Conservation (phyloP, 2,113 vertebrate genomes). For the Pleuronectes platessa region DNA sequence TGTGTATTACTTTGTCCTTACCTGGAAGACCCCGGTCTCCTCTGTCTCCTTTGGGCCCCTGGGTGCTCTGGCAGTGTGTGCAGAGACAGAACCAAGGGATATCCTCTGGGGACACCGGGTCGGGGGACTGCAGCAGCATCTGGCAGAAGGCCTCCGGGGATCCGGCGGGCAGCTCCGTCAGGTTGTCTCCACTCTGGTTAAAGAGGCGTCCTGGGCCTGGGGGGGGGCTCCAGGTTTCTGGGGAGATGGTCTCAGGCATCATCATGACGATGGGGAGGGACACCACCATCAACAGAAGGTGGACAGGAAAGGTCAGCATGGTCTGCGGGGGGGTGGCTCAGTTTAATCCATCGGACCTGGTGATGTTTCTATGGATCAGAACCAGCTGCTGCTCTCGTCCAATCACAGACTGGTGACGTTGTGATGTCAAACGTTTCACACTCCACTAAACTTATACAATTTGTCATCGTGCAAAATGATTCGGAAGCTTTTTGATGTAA, state of each 20-base stretch:
- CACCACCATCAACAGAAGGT: slow-evolving; percentile 26
- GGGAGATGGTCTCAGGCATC: slow-evolving; percentile 9
- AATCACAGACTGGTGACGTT: no score
- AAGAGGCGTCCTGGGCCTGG: background rate
- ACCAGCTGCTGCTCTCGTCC: no score
- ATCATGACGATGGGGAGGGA: slow-evolving; percentile 20
- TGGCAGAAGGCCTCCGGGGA: slow-evolving; percentile 56
- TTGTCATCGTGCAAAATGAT: no score
- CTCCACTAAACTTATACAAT: no score
- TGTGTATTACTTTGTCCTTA: slow-evolving; percentile 10
- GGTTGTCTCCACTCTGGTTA: background rate
- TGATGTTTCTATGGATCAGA: no score
- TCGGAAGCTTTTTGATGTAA: no score
- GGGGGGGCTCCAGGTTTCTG: background rate
- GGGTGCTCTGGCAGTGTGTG: slow-evolving; percentile 55
- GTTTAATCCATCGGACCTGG: no score
- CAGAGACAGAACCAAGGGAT: slow-evolving; percentile 79
- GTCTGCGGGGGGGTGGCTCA: background rate
- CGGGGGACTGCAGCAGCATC: slow-evolving; percentile 41
- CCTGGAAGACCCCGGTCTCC: slow-evolving; percentile 74
- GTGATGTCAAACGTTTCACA: no score
- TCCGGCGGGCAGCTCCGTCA: background rate
- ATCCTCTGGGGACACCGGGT: slow-evolving; percentile 37
- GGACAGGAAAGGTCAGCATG: slow-evolving; percentile 19
- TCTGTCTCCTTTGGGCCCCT: slow-evolving; percentile 70